Percentiles rank a stretch among this genome's conserved stretches.
phyloP scores from a whole-genome alignment of 2,113 vertebrate species.

The Helogale parvula region DNA sequence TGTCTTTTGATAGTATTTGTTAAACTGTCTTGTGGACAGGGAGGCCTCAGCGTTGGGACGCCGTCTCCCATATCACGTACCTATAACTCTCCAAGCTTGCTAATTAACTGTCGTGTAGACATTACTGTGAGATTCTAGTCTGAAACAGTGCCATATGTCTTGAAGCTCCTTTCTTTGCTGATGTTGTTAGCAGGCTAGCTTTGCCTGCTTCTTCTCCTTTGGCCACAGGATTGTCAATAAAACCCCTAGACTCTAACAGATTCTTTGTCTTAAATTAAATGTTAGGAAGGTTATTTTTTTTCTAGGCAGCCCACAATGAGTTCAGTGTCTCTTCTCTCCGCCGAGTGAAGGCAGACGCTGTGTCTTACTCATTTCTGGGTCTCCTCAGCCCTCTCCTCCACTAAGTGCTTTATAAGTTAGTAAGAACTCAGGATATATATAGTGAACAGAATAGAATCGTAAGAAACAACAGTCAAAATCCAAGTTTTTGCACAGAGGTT shows the following conservation, averaged over 20 bases:
- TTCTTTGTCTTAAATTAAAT: conserved; percentile 22
- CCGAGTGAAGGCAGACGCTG: background rate
- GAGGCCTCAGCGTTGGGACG: background rate
- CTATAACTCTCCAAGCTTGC: background rate
- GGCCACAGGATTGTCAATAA: conserved; percentile 15
- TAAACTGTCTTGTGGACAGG: background rate
- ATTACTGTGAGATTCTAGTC: background rate
- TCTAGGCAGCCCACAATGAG: background rate
- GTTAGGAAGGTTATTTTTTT: background rate
- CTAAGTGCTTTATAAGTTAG: background rate
- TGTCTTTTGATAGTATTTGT: background rate
- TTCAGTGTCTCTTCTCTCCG: background rate
- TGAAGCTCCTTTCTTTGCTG: background rate
- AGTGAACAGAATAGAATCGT: background rate
- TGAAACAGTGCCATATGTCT: background rate
- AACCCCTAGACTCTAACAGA: background rate
- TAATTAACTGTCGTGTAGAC: background rate
- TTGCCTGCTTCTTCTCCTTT: background rate
- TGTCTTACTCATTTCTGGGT: background rate
- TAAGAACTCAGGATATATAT: background rate
- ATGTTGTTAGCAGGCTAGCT: background rate
- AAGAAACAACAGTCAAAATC: background rate
- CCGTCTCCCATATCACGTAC: background rate
- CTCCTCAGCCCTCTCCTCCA: background rate
- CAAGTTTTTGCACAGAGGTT: background rate